Evolutionary conservation across 1,140 invertebrate genomes (phyloP), one percentile per base, ranked within the genome.

Genomic region (Chionoecetes opilio): DNA sequence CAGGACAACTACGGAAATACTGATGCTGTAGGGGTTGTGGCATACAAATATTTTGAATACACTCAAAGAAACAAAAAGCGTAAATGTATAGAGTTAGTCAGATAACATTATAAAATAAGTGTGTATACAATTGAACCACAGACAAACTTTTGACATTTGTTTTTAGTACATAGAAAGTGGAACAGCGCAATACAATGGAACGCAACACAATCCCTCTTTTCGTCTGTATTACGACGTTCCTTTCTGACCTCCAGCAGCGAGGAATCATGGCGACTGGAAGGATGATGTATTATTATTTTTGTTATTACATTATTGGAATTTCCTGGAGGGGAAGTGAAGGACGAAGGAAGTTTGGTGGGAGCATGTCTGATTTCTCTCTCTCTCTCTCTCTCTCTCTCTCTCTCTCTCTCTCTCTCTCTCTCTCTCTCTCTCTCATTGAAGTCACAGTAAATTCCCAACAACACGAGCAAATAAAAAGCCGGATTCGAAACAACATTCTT

Each of bases 381-480:
- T n/a, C 63, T 75, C 53, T 63, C 53, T 63, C 85, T 87, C 31
- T 35, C 3, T 41, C 38, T 41, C 89, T 91, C 41, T 63, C 41
- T 91, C 41, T 91, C 41, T 91, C 41, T 91, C 89, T 63, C 46
- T 91, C 89, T 91, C 37, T 91, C 38, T 91, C 89, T 91, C 38
- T 75, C 90, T 91, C 53, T 91, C 90, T 63, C 90, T 91, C 90
- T 91, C 41, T 82, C 91, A 82, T 2, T 35, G 63, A 11, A 41
- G 29, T 32, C n/a, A 11, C 0, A 53, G 11, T 17, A 26, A 53
- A 3, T 75, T 26, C 26, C 35, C n/a, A 89, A 38, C 0, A 11
- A 31, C 31, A 1, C 11, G 8, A 89, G 35, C 37, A 38, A 89
- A 89, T 89, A 35, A 34, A 9, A 41, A 37, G 14, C n/a, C 11